Percentiles rank a stretch among this genome's conserved stretches.
phyloP scores from a whole-genome alignment of 2,797 vertebrate genomes.

The Morelia viridis region DNA sequence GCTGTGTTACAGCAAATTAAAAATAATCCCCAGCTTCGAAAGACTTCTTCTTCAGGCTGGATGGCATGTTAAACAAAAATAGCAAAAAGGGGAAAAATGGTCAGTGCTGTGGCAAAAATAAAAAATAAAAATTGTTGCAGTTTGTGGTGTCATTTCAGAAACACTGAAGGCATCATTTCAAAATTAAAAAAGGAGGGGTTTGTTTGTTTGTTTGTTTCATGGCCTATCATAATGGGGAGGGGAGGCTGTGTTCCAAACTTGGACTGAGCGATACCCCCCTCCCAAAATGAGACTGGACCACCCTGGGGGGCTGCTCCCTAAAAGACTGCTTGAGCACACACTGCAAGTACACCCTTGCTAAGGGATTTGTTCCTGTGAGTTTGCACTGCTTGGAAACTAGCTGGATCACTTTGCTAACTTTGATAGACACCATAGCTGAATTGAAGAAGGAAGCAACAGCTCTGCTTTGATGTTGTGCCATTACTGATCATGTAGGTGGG shows the following conservation, averaged over 20 bases:
- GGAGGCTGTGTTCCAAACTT: not conserved
- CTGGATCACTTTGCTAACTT: constrained; percentile 62
- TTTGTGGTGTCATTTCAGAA: not conserved
- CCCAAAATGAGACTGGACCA: not conserved
- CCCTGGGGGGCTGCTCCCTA: too few relatives aligned
- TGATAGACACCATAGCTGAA: constrained; percentile 65
- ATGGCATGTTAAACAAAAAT: not conserved
- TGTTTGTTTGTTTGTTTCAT: not conserved
- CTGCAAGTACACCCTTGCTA: not conserved
- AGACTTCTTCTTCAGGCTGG: not conserved
- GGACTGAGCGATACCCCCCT: not conserved
- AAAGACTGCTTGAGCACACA: not conserved
- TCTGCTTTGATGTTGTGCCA: constrained; percentile 71
- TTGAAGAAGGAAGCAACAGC: constrained; percentile 66
- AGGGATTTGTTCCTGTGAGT: constrained; percentile 18
- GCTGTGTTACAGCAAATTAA: not conserved
- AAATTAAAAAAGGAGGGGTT: not conserved
- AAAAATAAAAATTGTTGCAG: not conserved
- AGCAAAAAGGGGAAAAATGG: not conserved
- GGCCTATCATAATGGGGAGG: not conserved
- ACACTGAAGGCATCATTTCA: not conserved
- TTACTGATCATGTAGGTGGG: constrained; percentile 68
- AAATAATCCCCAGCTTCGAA: not conserved
- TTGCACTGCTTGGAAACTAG: constrained; percentile 63
- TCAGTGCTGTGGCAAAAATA: not conserved